phyloP scores from a whole-genome alignment of 2,113 vertebrate genomes.

The Albula goreensis region DNA sequence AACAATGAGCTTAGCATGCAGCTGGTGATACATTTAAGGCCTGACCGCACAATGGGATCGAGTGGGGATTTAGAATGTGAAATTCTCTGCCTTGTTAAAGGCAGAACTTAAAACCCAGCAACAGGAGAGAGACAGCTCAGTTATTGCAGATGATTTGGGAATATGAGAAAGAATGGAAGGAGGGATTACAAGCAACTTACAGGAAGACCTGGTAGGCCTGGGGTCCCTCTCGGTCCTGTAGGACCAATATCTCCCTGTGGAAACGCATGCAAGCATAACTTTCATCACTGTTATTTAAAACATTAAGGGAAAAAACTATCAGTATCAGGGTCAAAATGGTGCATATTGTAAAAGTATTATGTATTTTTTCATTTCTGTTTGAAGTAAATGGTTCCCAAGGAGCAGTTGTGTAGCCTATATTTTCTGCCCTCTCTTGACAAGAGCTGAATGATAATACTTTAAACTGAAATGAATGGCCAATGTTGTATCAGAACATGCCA shows the following conservation, averaged over 20 bases:
- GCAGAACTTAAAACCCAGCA: background rate
- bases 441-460: too few relatives aligned
- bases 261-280: slow-evolving; percentile 6
- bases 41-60: too few relatives aligned
- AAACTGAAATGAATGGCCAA: too few relatives aligned
- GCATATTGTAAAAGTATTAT: too few relatives aligned
- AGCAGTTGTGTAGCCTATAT: too few relatives aligned
- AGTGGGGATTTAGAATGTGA: background rate
- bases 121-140: background rate
- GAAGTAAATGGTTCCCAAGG: too few relatives aligned
- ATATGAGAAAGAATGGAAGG: background rate
- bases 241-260: slow-evolving; percentile 70
- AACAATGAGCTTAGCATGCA: background rate
- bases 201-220: slow-evolving; percentile 66
- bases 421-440: too few relatives aligned
- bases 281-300: too few relatives aligned
- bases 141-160: background rate
- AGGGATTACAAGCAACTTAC: slow-evolving; percentile 60
- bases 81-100: background rate
- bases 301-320: too few relatives aligned
- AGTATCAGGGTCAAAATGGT: too few relatives aligned
- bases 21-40: background rate
- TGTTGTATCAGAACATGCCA: too few relatives aligned
- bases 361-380: too few relatives aligned
- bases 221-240: slow-evolving; percentile 59